Conservation (phyloP, 2,888 invertebrate genomes). For the Ceriagrion tenellum region DNA sequence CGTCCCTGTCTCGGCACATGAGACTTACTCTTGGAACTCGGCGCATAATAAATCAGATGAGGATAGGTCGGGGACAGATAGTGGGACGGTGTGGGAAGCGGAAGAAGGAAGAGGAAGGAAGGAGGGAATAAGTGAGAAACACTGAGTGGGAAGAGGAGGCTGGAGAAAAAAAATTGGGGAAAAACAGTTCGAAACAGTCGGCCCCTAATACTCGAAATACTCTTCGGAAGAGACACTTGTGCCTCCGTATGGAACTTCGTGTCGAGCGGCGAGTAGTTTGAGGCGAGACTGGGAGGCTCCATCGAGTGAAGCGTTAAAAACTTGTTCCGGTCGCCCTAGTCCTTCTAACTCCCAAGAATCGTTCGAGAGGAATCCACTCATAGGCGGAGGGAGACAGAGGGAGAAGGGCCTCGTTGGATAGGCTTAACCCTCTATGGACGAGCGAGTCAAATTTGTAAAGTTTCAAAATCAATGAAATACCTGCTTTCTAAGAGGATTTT, state of each 20-base stretch:
- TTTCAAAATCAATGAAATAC: no score
- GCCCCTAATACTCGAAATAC: background rate
- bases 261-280: background rate
- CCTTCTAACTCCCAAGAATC: no score
- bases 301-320: no score
- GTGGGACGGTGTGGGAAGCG: background rate
- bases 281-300: background rate
- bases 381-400: no score
- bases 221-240: background rate
- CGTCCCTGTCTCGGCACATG: background rate
- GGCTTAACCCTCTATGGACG: no score
- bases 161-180: background rate
- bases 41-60: conserved; percentile 4
- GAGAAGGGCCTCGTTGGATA: no score
- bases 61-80: background rate
- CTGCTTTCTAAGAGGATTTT: no score
- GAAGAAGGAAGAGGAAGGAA: background rate
- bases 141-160: background rate
- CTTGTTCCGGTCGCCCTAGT: no score
- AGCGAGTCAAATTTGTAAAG: no score
- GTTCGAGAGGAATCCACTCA: no score
- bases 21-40: background rate
- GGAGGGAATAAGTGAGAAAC: background rate
- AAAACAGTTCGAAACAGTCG: background rate
- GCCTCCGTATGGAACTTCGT: background rate